Evolutionary conservation across 2,888 invertebrate genomes (phyloP).

Genomic region (Gonocerus acuteangulatus): DNA sequence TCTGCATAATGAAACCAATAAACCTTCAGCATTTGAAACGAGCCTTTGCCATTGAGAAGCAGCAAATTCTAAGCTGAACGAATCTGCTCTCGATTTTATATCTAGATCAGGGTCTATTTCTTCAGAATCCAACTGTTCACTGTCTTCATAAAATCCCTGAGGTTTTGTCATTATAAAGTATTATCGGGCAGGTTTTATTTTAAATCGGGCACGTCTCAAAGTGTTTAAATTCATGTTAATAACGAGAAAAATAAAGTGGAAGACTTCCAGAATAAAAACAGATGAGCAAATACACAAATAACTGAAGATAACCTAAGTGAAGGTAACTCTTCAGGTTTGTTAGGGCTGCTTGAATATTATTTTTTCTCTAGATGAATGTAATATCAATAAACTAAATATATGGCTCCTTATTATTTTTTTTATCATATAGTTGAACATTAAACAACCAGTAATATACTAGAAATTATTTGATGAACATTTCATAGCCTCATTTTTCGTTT

Average conservation of each 20-base stretch:
- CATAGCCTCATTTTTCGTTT: too few relatives aligned
- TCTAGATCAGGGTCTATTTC: slow-evolving; percentile 15
- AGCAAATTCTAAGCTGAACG: slow-evolving; percentile 72
- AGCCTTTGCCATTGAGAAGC: slow-evolving; percentile 74
- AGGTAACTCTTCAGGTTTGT: neutral
- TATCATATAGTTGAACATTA: too few relatives aligned
- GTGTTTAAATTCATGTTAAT: too few relatives aligned
- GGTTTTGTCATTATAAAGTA: neutral
- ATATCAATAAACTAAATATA: too few relatives aligned
- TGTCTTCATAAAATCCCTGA: neutral
- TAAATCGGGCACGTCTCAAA: neutral
- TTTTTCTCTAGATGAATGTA: too few relatives aligned
- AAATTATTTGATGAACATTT: too few relatives aligned
- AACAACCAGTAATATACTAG: too few relatives aligned
- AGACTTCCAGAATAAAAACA: neutral
- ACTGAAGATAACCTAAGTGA: neutral
- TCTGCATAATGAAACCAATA: slow-evolving; percentile 69
- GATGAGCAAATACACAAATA: neutral
- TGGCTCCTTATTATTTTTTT: too few relatives aligned
- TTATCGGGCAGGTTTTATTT: neutral
- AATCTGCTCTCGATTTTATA: slow-evolving; percentile 42
- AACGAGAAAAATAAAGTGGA: neutral
- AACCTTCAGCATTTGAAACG: slow-evolving; percentile 73
- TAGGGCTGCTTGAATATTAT: too few relatives aligned
- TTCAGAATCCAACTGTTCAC: slow-evolving; percentile 3